A percentile compares a stretch with the other conserved stretches of the same genome.
These are phyloP conservation scores for Hypomesus transpacificus DNA, from an alignment of 2,113 vertebrate genomes.

Conservation along the genomic window DNA sequence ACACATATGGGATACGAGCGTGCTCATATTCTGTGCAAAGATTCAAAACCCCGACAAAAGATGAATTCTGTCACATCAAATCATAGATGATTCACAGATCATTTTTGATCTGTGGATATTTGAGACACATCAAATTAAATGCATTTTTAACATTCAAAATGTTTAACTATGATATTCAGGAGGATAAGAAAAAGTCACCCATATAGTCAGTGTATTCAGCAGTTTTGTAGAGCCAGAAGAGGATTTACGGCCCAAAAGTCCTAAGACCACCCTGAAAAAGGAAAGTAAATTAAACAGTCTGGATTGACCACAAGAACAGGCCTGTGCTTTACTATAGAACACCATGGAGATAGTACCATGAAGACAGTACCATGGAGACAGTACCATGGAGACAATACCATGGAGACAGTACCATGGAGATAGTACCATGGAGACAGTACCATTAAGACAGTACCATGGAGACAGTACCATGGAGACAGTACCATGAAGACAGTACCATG, in stretches of 20 bases:
- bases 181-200: neutral
- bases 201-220: neutral
- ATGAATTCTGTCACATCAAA: no score
- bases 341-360: neutral
- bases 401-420: no score
- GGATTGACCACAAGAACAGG: slow-evolving; percentile 1
- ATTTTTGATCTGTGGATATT: no score
- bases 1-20: slow-evolving; percentile 1
- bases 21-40: slow-evolving; percentile 12
- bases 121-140: no score
- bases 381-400: no score
- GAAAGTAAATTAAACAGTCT: slow-evolving; percentile 13
- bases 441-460: neutral
- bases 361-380: no score
- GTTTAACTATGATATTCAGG: neutral
- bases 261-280: slow-evolving; percentile 26
- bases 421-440: no score
- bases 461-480: neutral
- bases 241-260: slow-evolving; percentile 2
- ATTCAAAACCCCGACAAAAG: no score
- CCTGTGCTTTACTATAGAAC: neutral
- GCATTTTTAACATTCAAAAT: no score
- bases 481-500: neutral
- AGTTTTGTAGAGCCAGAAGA: slow-evolving; percentile 16
- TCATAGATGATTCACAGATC: no score